Evolutionary conservation across 2,113 vertebrate genomes (phyloP), one percentile per base, ranked within the genome.

Genomic region (Lipophrys pholis): DNA sequence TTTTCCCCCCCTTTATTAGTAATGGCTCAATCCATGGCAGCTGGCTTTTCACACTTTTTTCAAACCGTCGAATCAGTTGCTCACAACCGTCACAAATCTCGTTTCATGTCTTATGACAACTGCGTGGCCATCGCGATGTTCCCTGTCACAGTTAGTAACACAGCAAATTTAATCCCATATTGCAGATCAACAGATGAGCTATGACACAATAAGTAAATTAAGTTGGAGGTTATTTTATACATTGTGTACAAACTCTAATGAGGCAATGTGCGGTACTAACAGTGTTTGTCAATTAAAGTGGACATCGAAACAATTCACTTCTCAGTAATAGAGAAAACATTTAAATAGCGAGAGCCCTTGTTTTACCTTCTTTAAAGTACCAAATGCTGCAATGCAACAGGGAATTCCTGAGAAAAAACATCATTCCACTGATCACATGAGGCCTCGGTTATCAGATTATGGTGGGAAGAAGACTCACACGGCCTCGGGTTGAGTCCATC

Each of bases 381-480:
- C 2, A 30, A 30, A 30, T 30, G 21, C 4, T 30, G 40, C 70
- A 17, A 12, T 42, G 5, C 11, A 60, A 6, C 14, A 53, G 39
- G 11, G 40, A 51, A 17, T 35, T 45, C 10, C 11, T 46, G 52
- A 3, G 36, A 36, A 48, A 48, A 41, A 57, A 53, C 14, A 79
- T 60, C 45, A 52, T 39, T 74, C 69, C 61, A 74, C 14, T 52
- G 61, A 80, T 77, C 75, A 79, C 74, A 83, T 83, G 69, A 81
- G 15, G 38, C 39, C 64, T 59, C 58, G 49, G 36, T 41, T 67
- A 51, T 59, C 41, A 57, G 55, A 73, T n/a, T 45, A 54, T 57
- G 21, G 40, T 58, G 43, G 41, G 42, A 77, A 40, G 39, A 78
- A 55, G 52, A 53, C 53, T 30, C 35, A 49, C 57, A 45, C 15